phyloP scores from a whole-genome alignment of 2,113 vertebrate genomes.

The Abramis brama region DNA sequence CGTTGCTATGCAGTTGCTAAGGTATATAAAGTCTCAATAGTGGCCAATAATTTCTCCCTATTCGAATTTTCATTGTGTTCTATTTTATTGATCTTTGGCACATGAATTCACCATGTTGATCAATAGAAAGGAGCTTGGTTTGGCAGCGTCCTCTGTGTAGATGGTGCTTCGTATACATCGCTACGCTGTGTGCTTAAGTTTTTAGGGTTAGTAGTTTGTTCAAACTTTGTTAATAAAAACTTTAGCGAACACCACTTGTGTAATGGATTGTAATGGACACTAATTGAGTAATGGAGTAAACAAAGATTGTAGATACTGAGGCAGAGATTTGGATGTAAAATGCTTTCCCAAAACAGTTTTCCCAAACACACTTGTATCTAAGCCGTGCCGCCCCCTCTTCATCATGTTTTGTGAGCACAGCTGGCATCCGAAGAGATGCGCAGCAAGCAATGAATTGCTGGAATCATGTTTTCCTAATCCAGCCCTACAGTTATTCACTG shows the following conservation, averaged over 20 bases:
- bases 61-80: not conserved
- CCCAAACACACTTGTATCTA: not conserved
- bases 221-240: not conserved
- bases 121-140: not conserved
- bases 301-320: not conserved
- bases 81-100: not conserved
- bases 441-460: not conserved
- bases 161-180: not conserved
- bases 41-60: not conserved
- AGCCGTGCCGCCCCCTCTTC: not conserved
- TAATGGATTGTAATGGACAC: too few species aligned
- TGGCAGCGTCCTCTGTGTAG: not conserved
- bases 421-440: not conserved
- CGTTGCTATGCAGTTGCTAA: too few species aligned
- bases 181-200: not conserved
- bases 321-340: not conserved
- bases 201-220: not conserved
- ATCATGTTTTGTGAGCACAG: not conserved
- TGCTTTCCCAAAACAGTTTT: not conserved
- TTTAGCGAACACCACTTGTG: not conserved
- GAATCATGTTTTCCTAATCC: not conserved
- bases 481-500: not conserved
- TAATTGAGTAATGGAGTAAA: not conserved
- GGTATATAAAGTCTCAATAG: not conserved
- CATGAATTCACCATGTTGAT: not conserved